These are phyloP conservation scores for Panthera uncia DNA, from an alignment of 2,113 vertebrate genomes.

Conservation along the genomic window DNA sequence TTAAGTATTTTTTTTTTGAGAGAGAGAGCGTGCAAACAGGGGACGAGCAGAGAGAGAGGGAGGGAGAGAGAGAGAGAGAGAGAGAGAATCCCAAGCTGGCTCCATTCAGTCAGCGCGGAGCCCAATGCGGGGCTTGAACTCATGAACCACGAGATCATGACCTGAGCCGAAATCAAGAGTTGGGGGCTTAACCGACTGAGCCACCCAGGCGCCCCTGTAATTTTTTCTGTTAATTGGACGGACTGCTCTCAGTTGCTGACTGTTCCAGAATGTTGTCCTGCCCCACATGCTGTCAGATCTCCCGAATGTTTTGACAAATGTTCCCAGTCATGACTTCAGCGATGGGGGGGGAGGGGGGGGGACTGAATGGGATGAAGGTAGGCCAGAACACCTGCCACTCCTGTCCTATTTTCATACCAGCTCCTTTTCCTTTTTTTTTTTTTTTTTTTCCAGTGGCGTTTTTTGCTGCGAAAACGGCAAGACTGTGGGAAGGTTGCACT, in stretches of 20 bases:
- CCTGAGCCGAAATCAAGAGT: too few relatives aligned
- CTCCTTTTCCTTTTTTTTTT: neutral
- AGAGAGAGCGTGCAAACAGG: too few relatives aligned
- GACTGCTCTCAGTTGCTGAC: neutral
- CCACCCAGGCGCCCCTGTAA: neutral
- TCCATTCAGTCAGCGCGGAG: too few relatives aligned
- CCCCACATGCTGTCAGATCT: neutral
- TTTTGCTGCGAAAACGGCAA: neutral
- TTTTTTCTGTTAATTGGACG: neutral
- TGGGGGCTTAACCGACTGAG: too few relatives aligned
- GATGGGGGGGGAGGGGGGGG: neutral
- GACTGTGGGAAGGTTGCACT: neutral
- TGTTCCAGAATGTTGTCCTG: neutral
- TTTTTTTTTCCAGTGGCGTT: neutral
- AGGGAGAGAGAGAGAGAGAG: too few relatives aligned
- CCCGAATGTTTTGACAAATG: neutral
- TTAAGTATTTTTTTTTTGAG: too few relatives aligned
- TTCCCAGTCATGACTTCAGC: neutral
- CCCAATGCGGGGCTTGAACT: too few relatives aligned
- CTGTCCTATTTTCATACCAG: neutral
- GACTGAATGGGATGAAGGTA: neutral
- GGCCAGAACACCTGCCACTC: too few relatives aligned
- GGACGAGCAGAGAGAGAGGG: too few relatives aligned
- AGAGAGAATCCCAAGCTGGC: too few relatives aligned
- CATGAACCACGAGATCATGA: too few relatives aligned